phyloP scores from a whole-genome alignment of 2,888 invertebrate genomes.

The Nudaria mundana region DNA sequence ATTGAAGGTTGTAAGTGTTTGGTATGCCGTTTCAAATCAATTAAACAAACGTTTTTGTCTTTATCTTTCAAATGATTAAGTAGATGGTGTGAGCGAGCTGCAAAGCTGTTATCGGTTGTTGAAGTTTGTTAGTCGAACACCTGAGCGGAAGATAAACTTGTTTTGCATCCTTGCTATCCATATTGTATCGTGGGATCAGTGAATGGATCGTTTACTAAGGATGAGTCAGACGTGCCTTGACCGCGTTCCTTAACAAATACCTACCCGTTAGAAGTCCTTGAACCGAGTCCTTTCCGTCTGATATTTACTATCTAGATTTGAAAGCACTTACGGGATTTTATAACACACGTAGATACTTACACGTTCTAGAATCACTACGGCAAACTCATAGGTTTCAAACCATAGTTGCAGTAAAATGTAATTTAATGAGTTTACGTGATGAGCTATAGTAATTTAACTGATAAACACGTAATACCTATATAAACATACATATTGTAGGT shows the following conservation, averaged over 20 bases:
- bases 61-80: slow-evolving; percentile 26
- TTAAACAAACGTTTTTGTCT: slow-evolving; percentile 15
- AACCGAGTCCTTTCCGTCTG: slow-evolving; percentile 23
- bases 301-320: slow-evolving; percentile 3
- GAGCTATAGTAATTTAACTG: neutral
- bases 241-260: slow-evolving; percentile 37
- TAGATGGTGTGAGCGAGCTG: slow-evolving; percentile 23
- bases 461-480: neutral
- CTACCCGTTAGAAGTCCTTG: slow-evolving; percentile 36
- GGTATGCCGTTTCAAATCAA: slow-evolving; percentile 9
- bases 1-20: slow-evolving; percentile 30
- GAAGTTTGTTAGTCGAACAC: slow-evolving; percentile 8
- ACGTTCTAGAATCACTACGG: no score
- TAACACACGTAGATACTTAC: neutral
- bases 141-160: slow-evolving; percentile 21
- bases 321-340: neutral
- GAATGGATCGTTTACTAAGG: slow-evolving; percentile 10
- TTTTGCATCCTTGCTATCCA: slow-evolving; percentile 11
- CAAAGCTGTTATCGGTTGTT: slow-evolving; percentile 8
- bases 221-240: slow-evolving; percentile 39
- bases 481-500: neutral
- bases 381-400: no score
- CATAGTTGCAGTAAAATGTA: neutral
- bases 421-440: neutral
- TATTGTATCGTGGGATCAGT: neutral